A percentile compares a stretch with the other conserved stretches of the same genome.
phyloP scores from a whole-genome alignment of 2,113 vertebrate species.

The Oreocharis arfaki region DNA sequence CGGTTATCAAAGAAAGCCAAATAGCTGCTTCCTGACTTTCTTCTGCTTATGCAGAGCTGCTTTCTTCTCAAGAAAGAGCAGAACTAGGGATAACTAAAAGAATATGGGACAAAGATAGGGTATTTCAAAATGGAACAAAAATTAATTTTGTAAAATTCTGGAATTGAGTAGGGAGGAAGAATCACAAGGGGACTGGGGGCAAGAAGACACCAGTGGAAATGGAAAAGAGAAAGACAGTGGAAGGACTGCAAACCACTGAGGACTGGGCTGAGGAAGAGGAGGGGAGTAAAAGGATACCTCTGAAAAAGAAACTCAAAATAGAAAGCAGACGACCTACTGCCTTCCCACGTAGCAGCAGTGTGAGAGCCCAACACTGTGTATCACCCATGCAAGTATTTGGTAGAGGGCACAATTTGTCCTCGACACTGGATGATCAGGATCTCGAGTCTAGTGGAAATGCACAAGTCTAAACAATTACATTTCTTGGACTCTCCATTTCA shows the following conservation, averaged over 20 bases:
- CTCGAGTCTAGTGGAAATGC: background rate
- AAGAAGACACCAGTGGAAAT: background rate
- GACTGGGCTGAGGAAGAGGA: background rate
- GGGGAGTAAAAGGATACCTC: conserved; percentile 3
- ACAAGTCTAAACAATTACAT: background rate
- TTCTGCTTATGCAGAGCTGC: background rate
- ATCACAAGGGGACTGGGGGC: background rate
- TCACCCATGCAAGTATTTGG: background rate
- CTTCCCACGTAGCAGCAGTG: background rate
- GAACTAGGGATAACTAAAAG: background rate
- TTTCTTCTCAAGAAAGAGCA: background rate
- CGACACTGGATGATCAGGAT: background rate
- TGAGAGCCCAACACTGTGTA: background rate
- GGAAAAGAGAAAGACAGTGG: background rate
- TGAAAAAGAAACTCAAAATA: conserved; percentile 10
- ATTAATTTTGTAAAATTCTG: background rate
- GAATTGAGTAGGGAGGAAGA: background rate
- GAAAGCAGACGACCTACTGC: background rate
- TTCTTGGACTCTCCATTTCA: background rate
- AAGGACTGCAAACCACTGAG: background rate
- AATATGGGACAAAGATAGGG: background rate
- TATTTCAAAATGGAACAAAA: background rate
- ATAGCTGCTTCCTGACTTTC: background rate
- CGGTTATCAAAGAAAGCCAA: background rate
- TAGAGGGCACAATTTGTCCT: background rate